Percentiles rank a stretch among this genome's conserved stretches.
These are phyloP conservation scores for Falco berigora DNA, from an alignment of 2,797 vertebrate genomes.

Conservation along the genomic window DNA sequence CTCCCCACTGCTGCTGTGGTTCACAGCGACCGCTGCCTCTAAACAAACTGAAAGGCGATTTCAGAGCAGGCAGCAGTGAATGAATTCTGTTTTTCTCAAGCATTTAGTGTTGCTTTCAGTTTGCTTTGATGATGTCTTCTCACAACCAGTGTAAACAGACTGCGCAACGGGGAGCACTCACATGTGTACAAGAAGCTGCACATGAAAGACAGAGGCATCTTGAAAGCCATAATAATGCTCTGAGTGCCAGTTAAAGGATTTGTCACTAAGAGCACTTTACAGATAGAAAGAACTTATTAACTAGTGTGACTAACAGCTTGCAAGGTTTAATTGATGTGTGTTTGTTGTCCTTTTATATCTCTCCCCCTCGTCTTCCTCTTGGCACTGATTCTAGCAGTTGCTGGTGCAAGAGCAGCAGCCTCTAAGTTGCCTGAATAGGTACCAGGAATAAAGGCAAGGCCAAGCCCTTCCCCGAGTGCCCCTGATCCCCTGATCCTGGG, in stretches of 20 bases:
- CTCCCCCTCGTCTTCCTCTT: constrained; percentile 39
- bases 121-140: constrained; percentile 61
- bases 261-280: constrained; percentile 59
- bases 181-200: constrained; percentile 57
- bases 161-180: constrained; percentile 48
- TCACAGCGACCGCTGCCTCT: neutral
- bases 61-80: constrained; percentile 11
- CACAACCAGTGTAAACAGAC: constrained; percentile 53
- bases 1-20: neutral
- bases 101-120: constrained; percentile 57
- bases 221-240: constrained; percentile 49
- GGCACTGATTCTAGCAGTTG: constrained; percentile 19
- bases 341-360: constrained; percentile 60
- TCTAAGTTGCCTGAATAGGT: neutral
- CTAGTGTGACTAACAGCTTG: constrained; percentile 62
- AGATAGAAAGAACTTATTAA: constrained; percentile 61
- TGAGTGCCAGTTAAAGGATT: constrained; percentile 59
- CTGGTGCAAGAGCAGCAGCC: constrained; percentile 14
- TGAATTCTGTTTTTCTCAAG: constrained; percentile 40
- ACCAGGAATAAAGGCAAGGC: neutral
- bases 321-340: constrained; percentile 57
- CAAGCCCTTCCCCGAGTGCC: neutral
- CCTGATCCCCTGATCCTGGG: neutral
- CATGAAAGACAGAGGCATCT: constrained; percentile 64
- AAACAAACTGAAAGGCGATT: neutral